Conservation (phyloP, 2,888 invertebrate genomes). For the Scrobipalpa atriplicella region DNA sequence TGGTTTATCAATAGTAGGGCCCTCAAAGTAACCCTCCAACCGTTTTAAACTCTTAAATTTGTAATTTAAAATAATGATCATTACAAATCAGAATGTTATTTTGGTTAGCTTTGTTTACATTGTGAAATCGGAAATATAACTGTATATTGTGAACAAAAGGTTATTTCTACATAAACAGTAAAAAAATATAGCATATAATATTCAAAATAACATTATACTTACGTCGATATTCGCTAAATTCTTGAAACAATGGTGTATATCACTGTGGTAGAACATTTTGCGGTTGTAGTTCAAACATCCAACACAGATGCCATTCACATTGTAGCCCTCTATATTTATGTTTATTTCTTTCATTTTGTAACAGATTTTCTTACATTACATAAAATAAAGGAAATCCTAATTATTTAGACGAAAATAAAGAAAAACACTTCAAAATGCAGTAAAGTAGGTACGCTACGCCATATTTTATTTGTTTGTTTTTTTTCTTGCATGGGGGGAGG, state of each 20-base stretch:
- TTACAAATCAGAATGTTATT: no score
- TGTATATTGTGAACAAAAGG: not conserved
- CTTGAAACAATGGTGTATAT: conserved; percentile 62
- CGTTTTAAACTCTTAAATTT: no score
- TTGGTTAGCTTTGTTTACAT: no score
- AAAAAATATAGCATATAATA: not conserved
- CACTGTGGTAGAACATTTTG: conserved; percentile 63
- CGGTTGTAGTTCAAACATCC: conserved; percentile 74
- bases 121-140: no score
- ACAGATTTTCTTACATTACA: not conserved
- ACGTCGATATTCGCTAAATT: conserved; percentile 70
- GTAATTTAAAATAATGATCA: no score
- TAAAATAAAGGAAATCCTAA: not conserved
- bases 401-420: not conserved
- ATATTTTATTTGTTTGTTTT: not conserved
- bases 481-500: not conserved
- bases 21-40: no score
- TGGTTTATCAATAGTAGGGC: no score
- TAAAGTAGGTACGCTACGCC: no score
- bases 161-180: not conserved
- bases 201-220: conserved; percentile 45
- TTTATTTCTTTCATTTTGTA: conserved; percentile 71
- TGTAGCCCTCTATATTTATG: conserved; percentile 77
- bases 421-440: not conserved
- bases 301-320: conserved; percentile 77